These are phyloP conservation scores for Sclerodermus sp. DNA, from an alignment of 2,888 invertebrate genomes.

Conservation along the genomic window DNA sequence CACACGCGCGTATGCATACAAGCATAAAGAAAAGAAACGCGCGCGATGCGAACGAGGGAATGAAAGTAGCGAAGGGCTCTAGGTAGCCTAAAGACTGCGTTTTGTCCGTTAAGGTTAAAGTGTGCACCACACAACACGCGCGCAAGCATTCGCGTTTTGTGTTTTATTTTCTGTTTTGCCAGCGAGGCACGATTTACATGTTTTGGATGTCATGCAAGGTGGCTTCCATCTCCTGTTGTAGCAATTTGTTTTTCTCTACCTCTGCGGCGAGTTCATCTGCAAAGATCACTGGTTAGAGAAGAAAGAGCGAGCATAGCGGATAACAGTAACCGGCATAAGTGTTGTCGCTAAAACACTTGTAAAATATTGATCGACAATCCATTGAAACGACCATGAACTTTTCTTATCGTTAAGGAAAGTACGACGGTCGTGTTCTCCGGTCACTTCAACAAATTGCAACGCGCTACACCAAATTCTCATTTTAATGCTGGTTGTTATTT, in stretches of 20 bases:
- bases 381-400: no score
- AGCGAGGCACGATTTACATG: conserved; percentile 72
- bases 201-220: conserved; percentile 99
- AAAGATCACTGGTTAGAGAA: conserved; percentile 60
- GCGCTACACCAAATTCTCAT: no score
- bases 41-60: no score
- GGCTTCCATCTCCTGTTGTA: conserved; percentile 98
- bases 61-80: conserved; percentile 1
- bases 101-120: conserved; percentile 20
- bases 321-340: neutral
- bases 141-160: neutral
- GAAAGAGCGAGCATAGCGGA: conserved; percentile 14
- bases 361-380: no score
- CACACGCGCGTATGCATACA: no score
- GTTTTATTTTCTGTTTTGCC: neutral
- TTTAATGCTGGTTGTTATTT: no score
- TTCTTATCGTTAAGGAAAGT: no score
- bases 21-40: no score
- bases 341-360: no score
- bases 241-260: conserved; percentile 93
- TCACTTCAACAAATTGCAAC: no score
- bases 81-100: conserved; percentile 17
- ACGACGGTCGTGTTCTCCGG: no score
- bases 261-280: conserved; percentile 94
- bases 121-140: conserved; percentile 26